Percentiles rank a stretch among this genome's conserved stretches.
These are phyloP conservation scores for Parazoanthus swiftii DNA, from an alignment of 92 coral and sea anemone genomes.

Conservation along the genomic window DNA sequence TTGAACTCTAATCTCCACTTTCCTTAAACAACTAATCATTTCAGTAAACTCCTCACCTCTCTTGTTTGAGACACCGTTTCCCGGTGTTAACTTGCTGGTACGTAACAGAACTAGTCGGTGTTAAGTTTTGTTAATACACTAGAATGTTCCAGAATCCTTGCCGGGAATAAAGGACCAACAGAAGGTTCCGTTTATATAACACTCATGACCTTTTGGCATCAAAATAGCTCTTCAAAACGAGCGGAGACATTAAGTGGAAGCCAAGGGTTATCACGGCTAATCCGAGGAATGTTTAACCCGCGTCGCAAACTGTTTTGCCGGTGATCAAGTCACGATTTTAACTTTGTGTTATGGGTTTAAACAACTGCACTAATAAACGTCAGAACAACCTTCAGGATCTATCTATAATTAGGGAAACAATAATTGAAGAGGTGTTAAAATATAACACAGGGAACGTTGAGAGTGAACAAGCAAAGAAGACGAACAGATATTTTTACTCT, in stretches of 20 bases:
- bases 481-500: background rate
- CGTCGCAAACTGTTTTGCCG: background rate
- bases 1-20: constrained; percentile 5
- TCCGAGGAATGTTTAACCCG: background rate
- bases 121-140: background rate
- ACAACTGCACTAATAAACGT: background rate
- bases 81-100: background rate
- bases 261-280: constrained; percentile 2
- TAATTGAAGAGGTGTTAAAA: background rate
- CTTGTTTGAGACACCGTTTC: background rate
- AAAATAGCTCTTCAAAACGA: constrained; percentile 4
- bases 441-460: background rate
- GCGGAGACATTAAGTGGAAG: background rate
- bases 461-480: background rate
- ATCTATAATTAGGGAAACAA: background rate
- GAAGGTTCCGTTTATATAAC: constrained; percentile 14
- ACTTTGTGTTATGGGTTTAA: background rate
- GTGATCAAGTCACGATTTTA: background rate
- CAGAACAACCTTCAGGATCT: background rate
- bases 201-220: constrained; percentile 8
- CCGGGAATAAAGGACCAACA: background rate
- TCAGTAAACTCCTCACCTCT: background rate
- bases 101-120: background rate
- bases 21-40: background rate
- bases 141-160: constrained; percentile 3